These are phyloP conservation scores for Sitodiplosis mosellana DNA, from an alignment of 1,140 invertebrate genomes.

Conservation along the genomic window DNA sequence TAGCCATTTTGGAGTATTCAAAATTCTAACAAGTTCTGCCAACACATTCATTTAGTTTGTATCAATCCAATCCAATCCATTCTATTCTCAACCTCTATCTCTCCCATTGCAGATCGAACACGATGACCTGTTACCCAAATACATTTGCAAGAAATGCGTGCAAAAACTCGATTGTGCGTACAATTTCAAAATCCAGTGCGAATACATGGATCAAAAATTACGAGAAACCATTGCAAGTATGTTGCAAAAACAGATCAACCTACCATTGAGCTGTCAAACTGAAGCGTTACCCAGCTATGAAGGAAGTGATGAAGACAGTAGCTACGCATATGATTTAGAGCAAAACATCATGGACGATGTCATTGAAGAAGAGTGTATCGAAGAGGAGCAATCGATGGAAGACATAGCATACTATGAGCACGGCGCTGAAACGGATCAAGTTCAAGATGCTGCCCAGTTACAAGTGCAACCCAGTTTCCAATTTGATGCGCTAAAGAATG, in stretches of 20 bases:
- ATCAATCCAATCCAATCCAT: too few species aligned
- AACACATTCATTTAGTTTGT: too few species aligned
- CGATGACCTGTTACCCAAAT: conserved; percentile 5
- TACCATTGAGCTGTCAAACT: too few species aligned
- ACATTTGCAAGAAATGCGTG: conserved; percentile 6
- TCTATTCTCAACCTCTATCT: conserved; percentile 3
- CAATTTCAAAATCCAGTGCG: conserved; percentile 7
- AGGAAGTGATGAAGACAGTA: conserved; percentile 5
- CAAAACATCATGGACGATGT: conserved; percentile 1
- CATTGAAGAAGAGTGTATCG: background rate
- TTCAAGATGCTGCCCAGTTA: too few species aligned
- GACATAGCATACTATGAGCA: too few species aligned
- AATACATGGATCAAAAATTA: conserved; percentile 9
- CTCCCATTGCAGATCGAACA: conserved; percentile 6
- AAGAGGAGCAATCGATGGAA: background rate
- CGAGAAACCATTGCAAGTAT: conserved; percentile 2
- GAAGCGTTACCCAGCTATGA: background rate
- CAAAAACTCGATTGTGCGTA: conserved; percentile 6
- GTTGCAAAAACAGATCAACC: background rate
- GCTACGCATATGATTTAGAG: conserved; percentile 6
- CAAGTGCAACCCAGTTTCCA: too few species aligned
- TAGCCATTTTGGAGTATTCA: too few species aligned
- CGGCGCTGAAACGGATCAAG: too few species aligned
- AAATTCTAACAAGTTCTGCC: too few species aligned
- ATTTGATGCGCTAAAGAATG: background rate